Conservation (phyloP, 2,797 vertebrate genomes). For the Propithecus perrieri region DNA sequence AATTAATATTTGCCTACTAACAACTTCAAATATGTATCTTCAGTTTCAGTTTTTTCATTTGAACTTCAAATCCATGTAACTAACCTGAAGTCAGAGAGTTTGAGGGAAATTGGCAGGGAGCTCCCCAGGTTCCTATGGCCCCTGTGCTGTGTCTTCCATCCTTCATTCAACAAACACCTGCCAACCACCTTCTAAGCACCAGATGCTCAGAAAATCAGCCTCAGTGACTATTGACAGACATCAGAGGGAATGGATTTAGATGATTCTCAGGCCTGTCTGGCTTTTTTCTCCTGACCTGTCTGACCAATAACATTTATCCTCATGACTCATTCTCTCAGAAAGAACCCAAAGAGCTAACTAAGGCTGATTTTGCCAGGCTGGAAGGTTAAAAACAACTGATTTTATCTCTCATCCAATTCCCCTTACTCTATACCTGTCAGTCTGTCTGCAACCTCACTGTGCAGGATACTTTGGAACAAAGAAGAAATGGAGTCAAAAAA, state of each 20-base stretch:
- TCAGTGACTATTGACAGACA: not conserved
- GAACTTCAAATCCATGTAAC: not conserved
- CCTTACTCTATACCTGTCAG: not conserved
- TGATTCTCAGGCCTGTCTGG: not conserved
- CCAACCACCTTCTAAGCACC: not conserved
- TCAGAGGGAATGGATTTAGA: not conserved
- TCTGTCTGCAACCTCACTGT: not conserved
- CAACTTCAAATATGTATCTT: slow-evolving; percentile 21
- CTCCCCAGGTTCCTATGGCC: not conserved
- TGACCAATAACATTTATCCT: not conserved
- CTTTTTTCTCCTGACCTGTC: not conserved
- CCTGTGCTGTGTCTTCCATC: not conserved
- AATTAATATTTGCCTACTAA: not conserved
- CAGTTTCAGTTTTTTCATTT: slow-evolving; percentile 27
- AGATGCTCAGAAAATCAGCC: not conserved
- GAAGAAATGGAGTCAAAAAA: not conserved
- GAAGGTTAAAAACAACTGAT: not conserved
- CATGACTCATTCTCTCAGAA: not conserved
- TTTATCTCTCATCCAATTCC: not conserved
- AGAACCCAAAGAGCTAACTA: not conserved
- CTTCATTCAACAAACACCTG: not conserved
- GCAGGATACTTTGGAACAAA: not conserved
- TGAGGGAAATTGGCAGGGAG: not conserved
- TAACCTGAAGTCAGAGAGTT: not conserved
- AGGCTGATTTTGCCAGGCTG: not conserved